Conservation (phyloP, 2,113 vertebrate species). For the Sylvietta virens region DNA sequence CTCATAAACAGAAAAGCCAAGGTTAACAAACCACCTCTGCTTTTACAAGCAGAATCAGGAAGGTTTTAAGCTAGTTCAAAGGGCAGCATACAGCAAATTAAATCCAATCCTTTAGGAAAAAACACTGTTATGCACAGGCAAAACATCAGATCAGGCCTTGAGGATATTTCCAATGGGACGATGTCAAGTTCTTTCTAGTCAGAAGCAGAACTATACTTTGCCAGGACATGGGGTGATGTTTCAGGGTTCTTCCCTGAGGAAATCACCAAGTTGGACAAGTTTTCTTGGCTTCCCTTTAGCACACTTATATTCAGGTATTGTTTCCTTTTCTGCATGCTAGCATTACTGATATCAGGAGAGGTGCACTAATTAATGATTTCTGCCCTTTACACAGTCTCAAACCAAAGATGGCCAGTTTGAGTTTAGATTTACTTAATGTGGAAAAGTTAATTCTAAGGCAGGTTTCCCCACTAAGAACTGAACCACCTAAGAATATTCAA, state of each 20-base stretch:
- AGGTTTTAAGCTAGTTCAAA: background rate
- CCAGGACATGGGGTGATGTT: background rate
- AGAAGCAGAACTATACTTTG: background rate
- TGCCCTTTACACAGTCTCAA: background rate
- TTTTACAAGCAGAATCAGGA: background rate
- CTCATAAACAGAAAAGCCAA: background rate
- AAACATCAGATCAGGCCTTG: background rate
- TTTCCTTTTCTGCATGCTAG: background rate
- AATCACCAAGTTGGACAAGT: background rate
- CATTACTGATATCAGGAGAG: background rate
- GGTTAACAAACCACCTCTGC: background rate
- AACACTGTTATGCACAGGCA: background rate
- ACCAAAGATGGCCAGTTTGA: background rate
- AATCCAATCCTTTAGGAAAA: background rate
- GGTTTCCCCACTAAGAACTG: background rate
- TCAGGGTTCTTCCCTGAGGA: background rate
- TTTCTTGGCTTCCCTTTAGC: background rate
- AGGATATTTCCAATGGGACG: conserved; percentile 38
- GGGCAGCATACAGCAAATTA: background rate
- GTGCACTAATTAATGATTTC: background rate
- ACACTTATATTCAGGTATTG: background rate
- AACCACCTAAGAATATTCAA: background rate
- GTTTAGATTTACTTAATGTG: background rate
- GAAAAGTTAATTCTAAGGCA: background rate
- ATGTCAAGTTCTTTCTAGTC: background rate